Evolutionary conservation across 2,797 vertebrate species (phyloP).

Genomic region (Sarcophilus harrisii): DNA sequence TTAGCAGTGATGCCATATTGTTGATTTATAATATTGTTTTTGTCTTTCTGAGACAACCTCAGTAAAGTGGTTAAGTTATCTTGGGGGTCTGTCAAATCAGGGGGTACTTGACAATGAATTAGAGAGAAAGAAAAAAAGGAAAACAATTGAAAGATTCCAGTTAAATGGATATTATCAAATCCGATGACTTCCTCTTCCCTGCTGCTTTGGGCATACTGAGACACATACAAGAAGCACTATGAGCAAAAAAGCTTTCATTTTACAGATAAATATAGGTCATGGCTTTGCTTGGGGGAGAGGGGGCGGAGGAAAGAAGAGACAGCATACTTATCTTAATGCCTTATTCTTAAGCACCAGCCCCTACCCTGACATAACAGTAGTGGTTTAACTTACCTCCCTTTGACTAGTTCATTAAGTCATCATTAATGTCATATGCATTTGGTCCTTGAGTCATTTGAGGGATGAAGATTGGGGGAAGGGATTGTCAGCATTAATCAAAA

Average conservation of each 20-base stretch:
- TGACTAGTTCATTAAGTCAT: neutral
- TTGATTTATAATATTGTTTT: neutral
- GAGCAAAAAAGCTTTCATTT: neutral
- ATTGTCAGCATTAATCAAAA: neutral
- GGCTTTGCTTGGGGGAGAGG: rapidly evolving
- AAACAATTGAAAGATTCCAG: neutral
- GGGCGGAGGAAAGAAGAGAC: too few species aligned
- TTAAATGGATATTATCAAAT: neutral
- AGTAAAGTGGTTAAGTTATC: neutral
- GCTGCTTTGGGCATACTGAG: neutral
- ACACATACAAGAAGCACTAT: neutral
- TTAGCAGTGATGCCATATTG: neutral
- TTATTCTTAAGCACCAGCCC: neutral
- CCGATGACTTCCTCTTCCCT: neutral
- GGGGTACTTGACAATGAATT: neutral
- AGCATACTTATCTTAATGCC: rapidly evolving
- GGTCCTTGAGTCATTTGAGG: neutral
- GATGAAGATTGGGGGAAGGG: neutral
- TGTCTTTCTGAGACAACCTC: neutral
- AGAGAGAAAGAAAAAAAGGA: neutral
- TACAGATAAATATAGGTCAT: neutral
- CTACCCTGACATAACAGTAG: neutral
- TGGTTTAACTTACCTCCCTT: neutral
- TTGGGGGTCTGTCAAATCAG: neutral
- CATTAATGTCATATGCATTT: neutral